A percentile compares a stretch with the other conserved stretches of the same genome.
Conservation (phyloP, 2,888 invertebrate species). For the Thymelicus sylvestris region DNA sequence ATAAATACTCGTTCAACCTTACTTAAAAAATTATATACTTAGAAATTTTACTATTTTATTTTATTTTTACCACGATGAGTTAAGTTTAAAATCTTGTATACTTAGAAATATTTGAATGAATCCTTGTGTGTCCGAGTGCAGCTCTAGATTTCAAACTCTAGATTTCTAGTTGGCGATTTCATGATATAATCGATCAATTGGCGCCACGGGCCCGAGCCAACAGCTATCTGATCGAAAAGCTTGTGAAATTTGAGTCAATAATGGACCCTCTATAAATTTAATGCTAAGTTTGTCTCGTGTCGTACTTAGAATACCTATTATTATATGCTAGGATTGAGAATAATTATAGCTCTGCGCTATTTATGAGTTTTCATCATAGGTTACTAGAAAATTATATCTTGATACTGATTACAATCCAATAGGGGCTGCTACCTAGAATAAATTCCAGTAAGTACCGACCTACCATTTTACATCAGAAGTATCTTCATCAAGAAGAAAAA, state of each 20-base stretch:
- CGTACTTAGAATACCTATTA: constrained; percentile 4
- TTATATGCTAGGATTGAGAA: not conserved
- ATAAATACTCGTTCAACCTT: too few species aligned
- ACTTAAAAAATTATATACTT: too few species aligned
- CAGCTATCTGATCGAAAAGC: constrained; percentile 24
- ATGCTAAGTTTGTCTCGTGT: not conserved
- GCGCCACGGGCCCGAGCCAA: constrained; percentile 19
- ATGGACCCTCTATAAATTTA: constrained; percentile 11
- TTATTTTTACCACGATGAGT: too few species aligned
- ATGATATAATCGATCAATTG: constrained; percentile 32
- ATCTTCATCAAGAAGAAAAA: too few species aligned
- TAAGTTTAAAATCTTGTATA: too few species aligned
- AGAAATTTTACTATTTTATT: too few species aligned
- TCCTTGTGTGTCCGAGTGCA: not conserved
- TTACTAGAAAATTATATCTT: not conserved
- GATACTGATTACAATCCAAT: not conserved
- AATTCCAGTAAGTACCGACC: too few species aligned
- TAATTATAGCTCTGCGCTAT: constrained; percentile 1
- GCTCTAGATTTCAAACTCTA: constrained; percentile 26
- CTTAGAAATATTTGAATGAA: not conserved
- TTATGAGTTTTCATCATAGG: constrained; percentile 10
- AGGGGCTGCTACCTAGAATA: not conserved
- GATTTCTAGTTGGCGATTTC: constrained; percentile 27
- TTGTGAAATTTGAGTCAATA: constrained; percentile 35
- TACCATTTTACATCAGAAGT: too few species aligned